A percentile compares a stretch with the other conserved stretches of the same genome.
These are phyloP conservation scores for Sus cebifrons DNA, from an alignment of 2,797 vertebrate species.

Conservation along the genomic window DNA sequence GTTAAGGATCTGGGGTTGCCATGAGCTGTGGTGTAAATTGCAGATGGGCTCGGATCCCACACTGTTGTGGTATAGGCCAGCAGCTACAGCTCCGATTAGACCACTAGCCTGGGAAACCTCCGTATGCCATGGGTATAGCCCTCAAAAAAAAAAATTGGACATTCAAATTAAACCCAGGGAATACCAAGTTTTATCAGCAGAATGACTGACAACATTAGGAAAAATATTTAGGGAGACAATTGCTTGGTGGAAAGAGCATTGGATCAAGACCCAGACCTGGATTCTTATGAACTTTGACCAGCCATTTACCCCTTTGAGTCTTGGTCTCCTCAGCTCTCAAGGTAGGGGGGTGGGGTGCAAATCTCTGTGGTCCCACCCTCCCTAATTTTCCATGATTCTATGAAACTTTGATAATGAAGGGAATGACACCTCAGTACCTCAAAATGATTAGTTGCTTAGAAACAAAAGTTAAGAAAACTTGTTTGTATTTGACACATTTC, in stretches of 20 bases:
- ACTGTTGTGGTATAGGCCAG: no score
- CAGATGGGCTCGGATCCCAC: no score
- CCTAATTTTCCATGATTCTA: neutral
- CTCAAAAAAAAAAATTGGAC: neutral
- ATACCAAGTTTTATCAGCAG: neutral
- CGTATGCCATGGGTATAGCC: no score
- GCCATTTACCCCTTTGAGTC: neutral
- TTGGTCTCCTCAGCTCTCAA: neutral
- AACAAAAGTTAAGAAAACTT: neutral
- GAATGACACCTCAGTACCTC: neutral
- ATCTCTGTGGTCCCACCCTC: neutral
- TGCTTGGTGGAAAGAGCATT: neutral
- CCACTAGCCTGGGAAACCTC: no score
- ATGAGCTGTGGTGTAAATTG: no score
- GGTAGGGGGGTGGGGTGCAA: no score
- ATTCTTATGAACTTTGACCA: neutral
- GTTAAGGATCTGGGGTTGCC: no score
- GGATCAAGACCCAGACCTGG: neutral
- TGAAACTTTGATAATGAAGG: neutral
- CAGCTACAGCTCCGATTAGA: no score
- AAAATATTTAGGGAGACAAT: neutral
- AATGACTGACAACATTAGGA: neutral
- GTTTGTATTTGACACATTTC: neutral
- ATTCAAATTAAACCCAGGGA: conserved; percentile 51
- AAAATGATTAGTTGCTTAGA: neutral